Evolutionary conservation across 1,140 invertebrate genomes (phyloP).

Genomic region (Sesamia nonagrioides): DNA sequence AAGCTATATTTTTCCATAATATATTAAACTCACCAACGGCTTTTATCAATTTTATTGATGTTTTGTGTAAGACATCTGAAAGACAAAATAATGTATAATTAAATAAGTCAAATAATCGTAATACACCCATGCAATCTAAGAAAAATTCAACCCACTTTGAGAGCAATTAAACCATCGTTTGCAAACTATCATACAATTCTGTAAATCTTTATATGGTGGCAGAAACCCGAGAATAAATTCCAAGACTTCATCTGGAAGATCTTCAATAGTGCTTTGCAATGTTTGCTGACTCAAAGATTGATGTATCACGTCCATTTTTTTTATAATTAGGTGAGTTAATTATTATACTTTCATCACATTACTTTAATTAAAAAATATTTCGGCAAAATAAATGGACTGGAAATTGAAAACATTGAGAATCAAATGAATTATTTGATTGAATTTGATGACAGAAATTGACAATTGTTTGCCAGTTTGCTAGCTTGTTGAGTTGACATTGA

Average conservation of each 20-base stretch:
- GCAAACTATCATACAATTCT: conserved; percentile 94
- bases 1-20: conserved; percentile 89
- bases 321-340: conserved; percentile 17
- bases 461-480: conserved; percentile 10
- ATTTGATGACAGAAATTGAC: conserved; percentile 49
- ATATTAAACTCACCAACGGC: conserved; percentile 91
- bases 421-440: conserved; percentile 42
- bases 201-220: conserved; percentile 96
- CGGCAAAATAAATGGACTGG: conserved; percentile 18
- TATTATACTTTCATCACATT: conserved; percentile 41
- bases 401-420: conserved; percentile 46
- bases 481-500: conserved; percentile 19
- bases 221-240: conserved; percentile 96
- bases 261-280: conserved; percentile 87
- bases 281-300: conserved; percentile 69
- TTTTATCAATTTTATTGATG: conserved; percentile 90
- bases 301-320: conserved; percentile 75
- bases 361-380: conserved; percentile 26
- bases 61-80: conserved; percentile 92
- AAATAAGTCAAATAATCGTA: not conserved
- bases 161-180: conserved; percentile 94
- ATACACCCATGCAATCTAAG: not conserved
- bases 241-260: conserved; percentile 96
- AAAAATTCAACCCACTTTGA: conserved; percentile 90
- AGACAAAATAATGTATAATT: conserved; percentile 56